These are phyloP conservation scores for Alviniconcha strummeri DNA, from an alignment of 2,888 invertebrate genomes.

Conservation along the genomic window DNA sequence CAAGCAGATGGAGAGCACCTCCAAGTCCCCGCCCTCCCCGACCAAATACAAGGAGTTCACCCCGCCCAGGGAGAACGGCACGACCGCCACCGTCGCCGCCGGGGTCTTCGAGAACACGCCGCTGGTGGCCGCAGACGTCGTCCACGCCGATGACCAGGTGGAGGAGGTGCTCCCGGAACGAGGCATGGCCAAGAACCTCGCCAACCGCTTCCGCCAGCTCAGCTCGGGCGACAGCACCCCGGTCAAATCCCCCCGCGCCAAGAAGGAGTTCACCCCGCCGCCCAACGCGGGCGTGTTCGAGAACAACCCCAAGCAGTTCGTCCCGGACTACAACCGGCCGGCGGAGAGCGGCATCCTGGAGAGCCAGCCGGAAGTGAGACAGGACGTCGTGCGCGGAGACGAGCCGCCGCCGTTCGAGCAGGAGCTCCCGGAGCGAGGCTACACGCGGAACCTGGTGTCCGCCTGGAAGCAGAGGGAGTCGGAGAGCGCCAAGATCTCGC, in stretches of 20 bases:
- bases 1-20: conserved; percentile 55
- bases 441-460: conserved; percentile 87
- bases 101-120: conserved; percentile 62
- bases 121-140: conserved; percentile 50
- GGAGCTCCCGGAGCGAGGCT: conserved; percentile 78
- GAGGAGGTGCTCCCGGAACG: conserved; percentile 60
- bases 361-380: conserved; percentile 55
- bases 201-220: conserved; percentile 59
- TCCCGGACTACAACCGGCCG: conserved; percentile 43
- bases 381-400: conserved; percentile 74
- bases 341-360: conserved; percentile 59
- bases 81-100: conserved; percentile 41
- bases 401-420: conserved; percentile 61
- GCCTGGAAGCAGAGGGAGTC: conserved; percentile 89
- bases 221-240: conserved; percentile 13
- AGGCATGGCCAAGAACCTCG: conserved; percentile 59
- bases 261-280: conserved; percentile 58
- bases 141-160: conserved; percentile 45
- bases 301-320: conserved; percentile 52
- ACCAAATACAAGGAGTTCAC: conserved; percentile 56
- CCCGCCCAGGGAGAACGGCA: conserved; percentile 56
- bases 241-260: conserved; percentile 41
- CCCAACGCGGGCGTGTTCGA: conserved; percentile 59
- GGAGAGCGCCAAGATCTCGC: conserved; percentile 53
- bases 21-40: conserved; percentile 53